Percentiles rank a stretch among this genome's conserved stretches.
Evolutionary conservation across 1,140 invertebrate genomes (phyloP).

Genomic region (Anagrus nilaparvatae): DNA sequence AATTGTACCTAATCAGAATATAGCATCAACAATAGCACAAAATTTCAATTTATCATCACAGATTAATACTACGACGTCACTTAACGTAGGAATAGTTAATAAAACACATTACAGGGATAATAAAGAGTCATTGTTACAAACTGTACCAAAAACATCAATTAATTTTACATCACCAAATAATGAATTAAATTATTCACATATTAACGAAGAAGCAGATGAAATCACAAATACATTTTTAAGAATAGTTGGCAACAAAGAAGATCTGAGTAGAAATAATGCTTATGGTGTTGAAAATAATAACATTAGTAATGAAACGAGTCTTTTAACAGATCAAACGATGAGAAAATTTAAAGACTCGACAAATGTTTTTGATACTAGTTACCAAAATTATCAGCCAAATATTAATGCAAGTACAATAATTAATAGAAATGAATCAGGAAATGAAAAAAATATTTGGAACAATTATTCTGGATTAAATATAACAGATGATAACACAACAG

Average conservation of each 20-base stretch:
- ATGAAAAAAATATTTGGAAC: background rate
- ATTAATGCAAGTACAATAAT: background rate
- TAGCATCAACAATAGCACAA: no score
- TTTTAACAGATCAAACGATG: background rate
- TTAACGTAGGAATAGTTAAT: no score
- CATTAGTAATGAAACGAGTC: no score
- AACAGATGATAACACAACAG: background rate
- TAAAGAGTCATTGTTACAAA: no score
- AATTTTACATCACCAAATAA: background rate
- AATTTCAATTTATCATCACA: no score
- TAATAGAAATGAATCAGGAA: no score
- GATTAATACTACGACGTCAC: no score
- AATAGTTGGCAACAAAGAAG: conserved; percentile 3
- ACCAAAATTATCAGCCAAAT: background rate
- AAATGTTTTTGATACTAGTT: no score
- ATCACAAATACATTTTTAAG: conserved; percentile 5
- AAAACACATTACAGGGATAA: no score
- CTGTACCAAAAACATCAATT: no score
- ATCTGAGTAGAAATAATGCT: background rate
- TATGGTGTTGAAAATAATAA: background rate
- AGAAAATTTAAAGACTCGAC: background rate
- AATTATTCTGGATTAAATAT: background rate
- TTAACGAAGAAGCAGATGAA: conserved; percentile 3
- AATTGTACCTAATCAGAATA: no score
- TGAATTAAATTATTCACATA: background rate